Conservation (phyloP, 2,113 vertebrate genomes). For the Coregonus clupeaformis region DNA sequence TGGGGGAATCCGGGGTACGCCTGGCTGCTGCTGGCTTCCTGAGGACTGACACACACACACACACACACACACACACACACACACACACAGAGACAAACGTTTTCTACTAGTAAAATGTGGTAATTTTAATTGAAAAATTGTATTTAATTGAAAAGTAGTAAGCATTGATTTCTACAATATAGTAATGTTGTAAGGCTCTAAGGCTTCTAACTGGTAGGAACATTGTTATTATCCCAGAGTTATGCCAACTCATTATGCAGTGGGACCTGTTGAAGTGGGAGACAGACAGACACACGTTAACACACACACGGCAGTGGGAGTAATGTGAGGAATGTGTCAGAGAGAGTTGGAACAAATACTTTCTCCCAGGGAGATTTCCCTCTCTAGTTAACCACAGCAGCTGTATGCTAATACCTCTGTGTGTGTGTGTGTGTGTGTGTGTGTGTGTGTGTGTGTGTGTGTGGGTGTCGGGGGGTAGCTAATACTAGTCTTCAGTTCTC, state of each 20-base stretch:
- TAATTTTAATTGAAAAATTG: too few species aligned
- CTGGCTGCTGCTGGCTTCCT: not conserved
- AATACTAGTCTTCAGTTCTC: too few species aligned
- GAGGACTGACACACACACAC: not conserved
- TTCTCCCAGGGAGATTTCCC: not conserved
- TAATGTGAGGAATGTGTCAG: not conserved
- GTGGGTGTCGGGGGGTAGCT: too few species aligned
- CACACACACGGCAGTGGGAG: not conserved
- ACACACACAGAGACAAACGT: too few species aligned
- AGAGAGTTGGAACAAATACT: not conserved
- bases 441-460: not conserved
- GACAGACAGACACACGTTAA: not conserved
- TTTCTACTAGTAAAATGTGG: too few species aligned
- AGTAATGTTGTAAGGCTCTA: too few species aligned
- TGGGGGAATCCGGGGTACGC: not conserved
- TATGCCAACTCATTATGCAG: not conserved
- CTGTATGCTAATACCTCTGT: constrained; percentile 80
- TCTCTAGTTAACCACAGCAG: constrained; percentile 77
- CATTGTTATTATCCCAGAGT: not conserved
- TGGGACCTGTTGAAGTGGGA: not conserved
- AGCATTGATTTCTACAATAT: not conserved
- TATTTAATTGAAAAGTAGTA: too few species aligned
- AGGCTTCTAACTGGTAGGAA: not conserved
- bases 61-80: not conserved
- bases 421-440: constrained; percentile 66